phyloP scores from a whole-genome alignment of 2,888 invertebrate genomes.

The Hyles lineata region DNA sequence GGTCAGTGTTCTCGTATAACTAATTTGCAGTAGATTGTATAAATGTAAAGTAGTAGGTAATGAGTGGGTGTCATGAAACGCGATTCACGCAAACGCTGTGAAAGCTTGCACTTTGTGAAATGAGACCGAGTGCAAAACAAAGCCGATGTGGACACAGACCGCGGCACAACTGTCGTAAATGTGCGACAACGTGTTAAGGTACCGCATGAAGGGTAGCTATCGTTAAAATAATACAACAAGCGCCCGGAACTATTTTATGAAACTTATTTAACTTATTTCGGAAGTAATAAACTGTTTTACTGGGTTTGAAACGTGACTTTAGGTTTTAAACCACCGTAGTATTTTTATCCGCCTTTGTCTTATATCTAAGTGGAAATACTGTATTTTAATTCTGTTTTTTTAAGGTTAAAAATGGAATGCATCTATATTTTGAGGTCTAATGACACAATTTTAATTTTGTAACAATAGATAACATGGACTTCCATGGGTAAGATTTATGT shows the following conservation, averaged over 20 bases:
- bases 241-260: slow-evolving; percentile 7
- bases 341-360: too few relatives aligned
- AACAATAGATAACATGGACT: too few relatives aligned
- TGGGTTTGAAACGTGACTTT: too few relatives aligned
- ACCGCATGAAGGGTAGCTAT: slow-evolving; percentile 31
- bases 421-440: too few relatives aligned
- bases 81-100: slow-evolving; percentile 64
- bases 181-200: slow-evolving; percentile 50
- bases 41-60: slow-evolving; percentile 55
- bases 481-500: too few relatives aligned
- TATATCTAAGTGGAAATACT: too few relatives aligned
- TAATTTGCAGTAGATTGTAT: slow-evolving; percentile 34
- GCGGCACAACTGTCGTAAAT: slow-evolving; percentile 65
- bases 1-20: background rate
- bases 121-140: slow-evolving; percentile 72
- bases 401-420: too few relatives aligned
- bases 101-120: slow-evolving; percentile 78
- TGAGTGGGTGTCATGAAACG: slow-evolving; percentile 66
- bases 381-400: too few relatives aligned
- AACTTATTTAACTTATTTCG: too few relatives aligned
- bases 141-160: slow-evolving; percentile 54
- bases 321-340: too few relatives aligned
- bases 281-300: too few relatives aligned
- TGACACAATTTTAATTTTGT: too few relatives aligned
- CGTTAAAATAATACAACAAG: slow-evolving; percentile 26